phyloP scores from a whole-genome alignment of 2,797 vertebrate species.

The Diplodus sargus region DNA sequence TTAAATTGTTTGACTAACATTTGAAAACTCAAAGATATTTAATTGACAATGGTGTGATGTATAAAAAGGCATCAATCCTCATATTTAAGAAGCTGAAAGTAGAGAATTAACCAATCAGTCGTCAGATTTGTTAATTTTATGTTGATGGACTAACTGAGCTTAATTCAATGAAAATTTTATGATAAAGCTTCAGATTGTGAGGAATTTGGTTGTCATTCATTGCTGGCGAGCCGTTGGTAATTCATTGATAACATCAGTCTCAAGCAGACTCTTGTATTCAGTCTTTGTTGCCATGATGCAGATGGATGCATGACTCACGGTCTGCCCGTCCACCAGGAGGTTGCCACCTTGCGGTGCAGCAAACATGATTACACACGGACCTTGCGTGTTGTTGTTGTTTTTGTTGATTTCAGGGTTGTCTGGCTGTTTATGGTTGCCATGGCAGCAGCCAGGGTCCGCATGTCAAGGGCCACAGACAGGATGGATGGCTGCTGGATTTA shows the following conservation, averaged over 20 bases:
- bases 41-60: not conserved
- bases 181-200: not conserved
- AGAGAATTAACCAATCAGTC: not conserved
- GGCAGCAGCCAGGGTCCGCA: slow-evolving; percentile 59
- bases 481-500: slow-evolving; percentile 44
- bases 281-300: not conserved
- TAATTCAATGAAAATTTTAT: too few species aligned
- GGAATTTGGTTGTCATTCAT: not conserved
- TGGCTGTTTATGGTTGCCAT: slow-evolving; percentile 59
- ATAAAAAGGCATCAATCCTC: not conserved
- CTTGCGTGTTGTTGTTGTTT: slow-evolving; percentile 60
- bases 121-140: not conserved
- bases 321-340: slow-evolving; percentile 39
- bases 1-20: not conserved
- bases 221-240: not conserved
- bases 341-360: slow-evolving; percentile 56
- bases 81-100: not conserved
- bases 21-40: not conserved
- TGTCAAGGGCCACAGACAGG: slow-evolving; percentile 64
- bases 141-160: too few species aligned
- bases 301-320: slow-evolving; percentile 37
- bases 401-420: slow-evolving; percentile 68
- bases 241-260: not conserved
- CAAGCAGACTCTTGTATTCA: slow-evolving; percentile 2
- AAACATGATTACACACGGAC: slow-evolving; percentile 51